phyloP scores from a whole-genome alignment of 1,140 invertebrate genomes.

The Lasaia peninsularis region DNA sequence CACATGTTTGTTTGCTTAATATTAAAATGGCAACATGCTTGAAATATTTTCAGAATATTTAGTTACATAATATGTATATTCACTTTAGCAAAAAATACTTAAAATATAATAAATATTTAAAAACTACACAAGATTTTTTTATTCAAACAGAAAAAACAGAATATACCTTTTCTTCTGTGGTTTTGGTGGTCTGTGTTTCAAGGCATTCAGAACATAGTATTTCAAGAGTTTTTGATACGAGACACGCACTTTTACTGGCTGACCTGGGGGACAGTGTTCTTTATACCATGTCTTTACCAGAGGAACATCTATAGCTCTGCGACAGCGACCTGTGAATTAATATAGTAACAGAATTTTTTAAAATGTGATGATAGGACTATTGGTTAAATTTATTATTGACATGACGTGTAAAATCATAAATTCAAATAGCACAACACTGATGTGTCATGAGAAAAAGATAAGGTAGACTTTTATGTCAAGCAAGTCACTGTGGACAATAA shows the following conservation, averaged over 20 bases:
- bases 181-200: conserved; percentile 98
- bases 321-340: conserved; percentile 79
- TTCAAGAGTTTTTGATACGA: conserved; percentile 99
- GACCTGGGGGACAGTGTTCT: conserved; percentile 98
- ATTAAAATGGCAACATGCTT: no score
- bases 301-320: conserved; percentile 97
- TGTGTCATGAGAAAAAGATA: no score
- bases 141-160: not conserved
- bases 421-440: no score
- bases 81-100: no score
- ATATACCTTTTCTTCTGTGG: conserved; percentile 95
- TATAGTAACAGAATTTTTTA: conserved; percentile 8
- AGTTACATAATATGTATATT: no score
- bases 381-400: no score
- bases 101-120: not conserved
- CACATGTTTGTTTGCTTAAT: no score
- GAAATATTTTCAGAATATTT: no score
- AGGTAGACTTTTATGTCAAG: no score
- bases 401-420: no score
- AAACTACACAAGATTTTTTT: not conserved
- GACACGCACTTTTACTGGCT: conserved; percentile 99
- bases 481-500: no score
- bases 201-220: conserved; percentile 97
- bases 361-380: not conserved
- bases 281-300: conserved; percentile 98